Percentiles rank a stretch among this genome's conserved stretches.
Evolutionary conservation across 1,140 invertebrate species (phyloP).

Genomic region (Bombus pyrosoma): DNA sequence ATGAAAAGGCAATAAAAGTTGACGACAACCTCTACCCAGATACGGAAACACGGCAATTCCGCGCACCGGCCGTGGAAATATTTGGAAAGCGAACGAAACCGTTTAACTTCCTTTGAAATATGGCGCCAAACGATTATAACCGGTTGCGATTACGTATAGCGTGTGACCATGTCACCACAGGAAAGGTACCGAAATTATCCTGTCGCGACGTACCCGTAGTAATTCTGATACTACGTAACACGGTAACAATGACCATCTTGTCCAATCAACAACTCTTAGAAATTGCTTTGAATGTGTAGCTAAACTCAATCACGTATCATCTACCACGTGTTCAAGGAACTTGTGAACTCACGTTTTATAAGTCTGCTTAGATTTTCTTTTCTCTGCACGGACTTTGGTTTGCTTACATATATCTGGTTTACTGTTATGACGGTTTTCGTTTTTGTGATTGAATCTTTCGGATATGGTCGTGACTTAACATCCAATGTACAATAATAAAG

Average conservation of each 20-base stretch:
- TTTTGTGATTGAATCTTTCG: background rate
- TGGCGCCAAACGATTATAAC: background rate
- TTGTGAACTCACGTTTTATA: background rate
- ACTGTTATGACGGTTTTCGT: background rate
- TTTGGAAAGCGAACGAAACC: slow-evolving; percentile 12
- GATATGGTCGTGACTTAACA: background rate
- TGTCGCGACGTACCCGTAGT: background rate
- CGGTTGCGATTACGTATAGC: too few species aligned
- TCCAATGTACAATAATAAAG: background rate
- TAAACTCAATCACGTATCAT: background rate
- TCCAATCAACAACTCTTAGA: slow-evolving; percentile 9
- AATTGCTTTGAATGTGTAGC: background rate
- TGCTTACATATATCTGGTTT: background rate
- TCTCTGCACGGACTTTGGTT: background rate
- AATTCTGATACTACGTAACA: slow-evolving; percentile 26
- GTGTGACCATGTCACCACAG: too few species aligned
- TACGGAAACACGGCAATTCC: slow-evolving; percentile 9
- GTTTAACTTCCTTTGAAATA: slow-evolving; percentile 7
- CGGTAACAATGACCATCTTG: slow-evolving; percentile 45
- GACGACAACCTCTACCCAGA: background rate
- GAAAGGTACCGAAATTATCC: background rate
- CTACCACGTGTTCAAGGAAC: background rate
- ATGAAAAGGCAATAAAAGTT: slow-evolving; percentile 37
- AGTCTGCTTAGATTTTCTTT: background rate
- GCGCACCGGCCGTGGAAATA: background rate